Percentiles rank a stretch among this genome's conserved stretches.
phyloP scores from a whole-genome alignment of 2,797 vertebrate genomes.

The Falco columbarius region DNA sequence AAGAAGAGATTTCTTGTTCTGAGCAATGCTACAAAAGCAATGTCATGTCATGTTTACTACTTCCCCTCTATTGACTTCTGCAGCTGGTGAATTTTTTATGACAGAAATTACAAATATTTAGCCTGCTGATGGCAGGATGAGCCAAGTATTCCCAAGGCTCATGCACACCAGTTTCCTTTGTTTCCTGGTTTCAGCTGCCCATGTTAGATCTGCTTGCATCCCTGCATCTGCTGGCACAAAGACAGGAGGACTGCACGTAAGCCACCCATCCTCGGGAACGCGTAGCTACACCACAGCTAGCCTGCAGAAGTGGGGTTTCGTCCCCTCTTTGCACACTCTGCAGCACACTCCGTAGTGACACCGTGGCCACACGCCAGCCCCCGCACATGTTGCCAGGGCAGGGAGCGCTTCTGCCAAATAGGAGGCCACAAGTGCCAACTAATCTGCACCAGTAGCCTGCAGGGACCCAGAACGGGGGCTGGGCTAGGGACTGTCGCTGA shows the following conservation, averaged over 20 bases:
- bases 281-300: background rate
- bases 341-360: rapidly evolving
- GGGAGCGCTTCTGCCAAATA: background rate
- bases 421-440: background rate
- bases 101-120: slow-evolving; percentile 77
- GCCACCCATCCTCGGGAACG: background rate
- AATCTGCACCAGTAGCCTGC: background rate
- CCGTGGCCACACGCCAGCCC: rapidly evolving
- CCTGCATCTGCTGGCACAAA: slow-evolving; percentile 40
- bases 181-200: slow-evolving; percentile 60
- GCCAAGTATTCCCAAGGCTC: slow-evolving; percentile 72
- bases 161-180: slow-evolving; percentile 61
- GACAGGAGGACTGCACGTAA: background rate
- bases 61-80: slow-evolving; percentile 76
- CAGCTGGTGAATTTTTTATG: slow-evolving; percentile 73
- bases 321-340: background rate
- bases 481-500: background rate
- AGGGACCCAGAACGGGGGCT: background rate
- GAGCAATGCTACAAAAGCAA: slow-evolving; percentile 59
- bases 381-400: rapidly evolving
- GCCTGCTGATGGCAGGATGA: slow-evolving; percentile 75
- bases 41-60: slow-evolving; percentile 68
- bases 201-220: slow-evolving; percentile 32
- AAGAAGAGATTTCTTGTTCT: slow-evolving; percentile 54
- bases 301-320: background rate